phyloP scores from a whole-genome alignment of 2,797 vertebrate species.

The Champsocephalus esox region DNA sequence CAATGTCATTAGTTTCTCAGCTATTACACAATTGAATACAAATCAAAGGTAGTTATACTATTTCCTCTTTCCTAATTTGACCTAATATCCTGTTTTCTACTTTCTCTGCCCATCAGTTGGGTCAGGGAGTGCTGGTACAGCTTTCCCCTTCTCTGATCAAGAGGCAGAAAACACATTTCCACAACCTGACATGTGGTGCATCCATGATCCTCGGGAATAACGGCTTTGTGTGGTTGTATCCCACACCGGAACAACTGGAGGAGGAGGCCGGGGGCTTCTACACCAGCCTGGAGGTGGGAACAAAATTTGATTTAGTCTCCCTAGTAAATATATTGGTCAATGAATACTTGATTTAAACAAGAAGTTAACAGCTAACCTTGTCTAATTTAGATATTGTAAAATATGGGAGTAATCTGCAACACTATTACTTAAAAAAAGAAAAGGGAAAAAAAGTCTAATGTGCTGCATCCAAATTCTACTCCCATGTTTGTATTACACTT shows the following conservation, averaged over 20 bases:
- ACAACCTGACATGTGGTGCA: slow-evolving; percentile 94
- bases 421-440: no score
- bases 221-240: slow-evolving; percentile 96
- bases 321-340: not conserved
- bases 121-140: slow-evolving; percentile 94
- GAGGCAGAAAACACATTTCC: slow-evolving; percentile 97
- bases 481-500: not conserved
- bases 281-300: slow-evolving; percentile 90
- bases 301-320: not conserved
- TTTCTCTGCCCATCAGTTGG: slow-evolving; percentile 82
- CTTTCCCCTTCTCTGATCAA: slow-evolving; percentile 96
- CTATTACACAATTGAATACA: not conserved
- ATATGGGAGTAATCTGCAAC: not conserved
- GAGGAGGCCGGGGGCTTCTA: slow-evolving; percentile 93
- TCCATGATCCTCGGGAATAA: slow-evolving; percentile 97
- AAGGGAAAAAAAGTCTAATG: not conserved
- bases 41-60: not conserved
- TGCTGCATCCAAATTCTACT: not conserved
- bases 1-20: not conserved
- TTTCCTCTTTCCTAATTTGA: not conserved
- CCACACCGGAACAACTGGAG: slow-evolving; percentile 88
- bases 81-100: not conserved
- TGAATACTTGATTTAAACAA: not conserved
- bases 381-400: not conserved
- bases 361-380: not conserved